Evolutionary conservation across 2,113 vertebrate species (phyloP).

Genomic region (Neofelis nebulosa): DNA sequence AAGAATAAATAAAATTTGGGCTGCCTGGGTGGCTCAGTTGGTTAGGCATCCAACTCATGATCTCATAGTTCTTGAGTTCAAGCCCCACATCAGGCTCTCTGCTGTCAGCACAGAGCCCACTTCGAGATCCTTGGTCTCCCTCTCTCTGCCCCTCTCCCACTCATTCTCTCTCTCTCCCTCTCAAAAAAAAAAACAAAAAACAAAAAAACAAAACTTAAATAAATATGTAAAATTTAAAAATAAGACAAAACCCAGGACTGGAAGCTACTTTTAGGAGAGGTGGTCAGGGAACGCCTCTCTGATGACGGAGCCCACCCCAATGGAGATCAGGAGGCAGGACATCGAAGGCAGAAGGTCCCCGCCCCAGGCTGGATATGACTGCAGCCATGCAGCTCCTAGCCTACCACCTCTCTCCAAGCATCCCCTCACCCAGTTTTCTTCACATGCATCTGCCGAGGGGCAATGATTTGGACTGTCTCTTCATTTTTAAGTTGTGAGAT

Average conservation of each 20-base stretch:
- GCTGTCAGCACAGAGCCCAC: too few species aligned
- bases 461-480: neutral
- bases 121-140: too few species aligned
- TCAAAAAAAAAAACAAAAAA: too few species aligned
- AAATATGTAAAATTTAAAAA: neutral
- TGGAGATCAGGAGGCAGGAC: neutral
- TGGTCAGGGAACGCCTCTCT: neutral
- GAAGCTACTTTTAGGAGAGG: neutral
- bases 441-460: neutral
- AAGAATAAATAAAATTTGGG: neutral
- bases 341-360: neutral
- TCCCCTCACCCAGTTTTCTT: neutral
- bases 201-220: neutral
- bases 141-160: too few species aligned
- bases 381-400: neutral
- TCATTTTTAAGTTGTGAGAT: neutral
- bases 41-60: too few species aligned
- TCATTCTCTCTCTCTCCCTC: too few species aligned
- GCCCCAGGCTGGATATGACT: neutral
- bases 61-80: too few species aligned
- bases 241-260: neutral
- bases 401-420: neutral
- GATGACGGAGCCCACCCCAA: neutral
- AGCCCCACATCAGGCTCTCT: too few species aligned
- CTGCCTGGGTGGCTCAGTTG: too few species aligned